phyloP scores from a whole-genome alignment of 2,888 invertebrate genomes.

The Synergus gifuensis region DNA sequence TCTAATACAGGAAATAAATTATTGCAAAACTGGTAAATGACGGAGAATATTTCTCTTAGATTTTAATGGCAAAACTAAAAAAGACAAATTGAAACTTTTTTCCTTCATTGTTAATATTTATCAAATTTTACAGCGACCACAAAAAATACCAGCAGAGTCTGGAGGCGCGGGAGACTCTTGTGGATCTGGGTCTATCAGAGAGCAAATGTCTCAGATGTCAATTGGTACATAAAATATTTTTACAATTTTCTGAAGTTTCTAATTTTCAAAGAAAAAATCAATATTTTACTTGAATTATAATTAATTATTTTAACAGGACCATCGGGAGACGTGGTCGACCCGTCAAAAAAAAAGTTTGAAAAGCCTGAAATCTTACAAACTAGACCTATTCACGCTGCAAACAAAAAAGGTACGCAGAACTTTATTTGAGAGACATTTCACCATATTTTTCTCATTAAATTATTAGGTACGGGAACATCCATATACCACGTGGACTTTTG shows the following conservation, averaged over 20 bases:
- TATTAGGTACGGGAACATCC: too few relatives aligned
- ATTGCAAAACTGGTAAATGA: too few relatives aligned
- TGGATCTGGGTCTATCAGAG: background rate
- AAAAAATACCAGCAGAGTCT: too few relatives aligned
- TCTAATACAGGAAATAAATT: too few relatives aligned
- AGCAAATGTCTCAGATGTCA: background rate
- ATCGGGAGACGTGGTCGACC: background rate
- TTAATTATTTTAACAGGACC: background rate
- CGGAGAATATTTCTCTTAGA: too few relatives aligned
- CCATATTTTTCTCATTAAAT: background rate
- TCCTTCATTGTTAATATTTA: too few relatives aligned
- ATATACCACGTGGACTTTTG: too few relatives aligned
- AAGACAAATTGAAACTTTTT: too few relatives aligned
- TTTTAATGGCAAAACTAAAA: too few relatives aligned
- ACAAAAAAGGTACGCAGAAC: background rate
- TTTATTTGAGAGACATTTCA: background rate
- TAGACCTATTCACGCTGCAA: background rate
- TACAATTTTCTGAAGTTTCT: background rate
- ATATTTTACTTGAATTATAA: background rate
- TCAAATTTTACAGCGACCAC: background rate
- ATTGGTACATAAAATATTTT: slow-evolving; percentile 4
- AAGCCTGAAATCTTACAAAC: slow-evolving; percentile 20
- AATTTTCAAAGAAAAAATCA: background rate
- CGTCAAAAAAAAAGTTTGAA: background rate
- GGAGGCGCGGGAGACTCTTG: background rate